Evolutionary conservation across 2,888 invertebrate species (phyloP).

Genomic region (Dendrolimus houi): DNA sequence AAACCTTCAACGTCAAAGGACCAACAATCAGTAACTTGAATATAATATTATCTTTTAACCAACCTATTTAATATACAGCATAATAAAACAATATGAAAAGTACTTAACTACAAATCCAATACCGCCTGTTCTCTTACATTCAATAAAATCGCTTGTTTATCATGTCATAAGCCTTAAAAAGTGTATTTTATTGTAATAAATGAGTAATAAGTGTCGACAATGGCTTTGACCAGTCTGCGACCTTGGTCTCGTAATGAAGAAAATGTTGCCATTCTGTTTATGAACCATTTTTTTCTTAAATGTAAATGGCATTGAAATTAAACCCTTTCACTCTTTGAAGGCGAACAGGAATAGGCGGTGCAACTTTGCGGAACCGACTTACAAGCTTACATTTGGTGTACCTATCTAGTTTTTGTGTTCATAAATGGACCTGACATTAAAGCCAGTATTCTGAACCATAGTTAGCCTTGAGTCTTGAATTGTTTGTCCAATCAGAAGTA

Average conservation of each 20-base stretch:
- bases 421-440: too few relatives aligned
- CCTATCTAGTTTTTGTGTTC: conserved; percentile 1
- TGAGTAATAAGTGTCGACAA: background rate
- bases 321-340: conserved; percentile 54
- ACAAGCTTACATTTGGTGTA: background rate
- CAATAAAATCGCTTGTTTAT: background rate
- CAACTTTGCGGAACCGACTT: conserved; percentile 10
- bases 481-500: background rate
- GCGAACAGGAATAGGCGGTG: conserved; percentile 35
- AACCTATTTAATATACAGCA: too few relatives aligned
- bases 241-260: conserved; percentile 16
- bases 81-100: too few relatives aligned
- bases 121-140: background rate
- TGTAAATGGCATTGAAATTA: conserved; percentile 31
- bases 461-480: background rate
- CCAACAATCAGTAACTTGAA: too few relatives aligned
- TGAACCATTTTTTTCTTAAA: conserved; percentile 16
- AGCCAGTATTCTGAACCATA: too few relatives aligned
- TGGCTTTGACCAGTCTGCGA: background rate
- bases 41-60: too few relatives aligned
- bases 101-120: background rate
- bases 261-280: conserved; percentile 12
- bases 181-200: background rate
- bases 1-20: too few relatives aligned
- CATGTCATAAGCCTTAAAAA: background rate